Evolutionary conservation across 2,113 vertebrate species (phyloP).

Genomic region (Petromus typicus): DNA sequence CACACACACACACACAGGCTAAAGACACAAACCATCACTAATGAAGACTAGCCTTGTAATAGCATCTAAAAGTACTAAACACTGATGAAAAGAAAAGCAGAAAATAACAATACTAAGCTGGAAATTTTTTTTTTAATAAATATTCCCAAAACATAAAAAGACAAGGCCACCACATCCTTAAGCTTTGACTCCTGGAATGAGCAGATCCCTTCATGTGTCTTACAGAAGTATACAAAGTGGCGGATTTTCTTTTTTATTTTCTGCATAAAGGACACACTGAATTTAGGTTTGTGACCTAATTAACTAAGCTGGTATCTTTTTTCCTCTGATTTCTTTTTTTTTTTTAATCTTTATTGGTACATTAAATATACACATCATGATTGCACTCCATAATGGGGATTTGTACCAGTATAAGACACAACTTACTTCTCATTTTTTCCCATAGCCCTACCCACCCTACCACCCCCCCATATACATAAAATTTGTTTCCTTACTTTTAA

Average conservation of each 20-base stretch:
- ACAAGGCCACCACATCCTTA: neutral
- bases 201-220: neutral
- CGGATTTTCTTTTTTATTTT: neutral
- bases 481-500: too few relatives aligned
- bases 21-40: conserved; percentile 19
- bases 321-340: neutral
- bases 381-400: too few relatives aligned
- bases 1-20: neutral
- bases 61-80: conserved; percentile 50
- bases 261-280: neutral
- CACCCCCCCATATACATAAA: too few relatives aligned
- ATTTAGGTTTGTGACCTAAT: neutral
- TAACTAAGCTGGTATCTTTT: neutral
- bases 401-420: too few relatives aligned
- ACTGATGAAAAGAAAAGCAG: conserved; percentile 56
- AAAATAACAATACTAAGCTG: conserved; percentile 54
- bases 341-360: too few relatives aligned
- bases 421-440: too few relatives aligned
- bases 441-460: too few relatives aligned
- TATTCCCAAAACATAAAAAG: neutral
- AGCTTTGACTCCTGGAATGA: neutral
- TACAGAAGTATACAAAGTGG: neutral
- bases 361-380: too few relatives aligned
- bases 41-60: conserved; percentile 24
- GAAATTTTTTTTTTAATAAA: too few relatives aligned